A percentile compares a stretch with the other conserved stretches of the same genome.
Evolutionary conservation across 2,888 invertebrate species (phyloP).

Genomic region (Ochropleura leucogaster): DNA sequence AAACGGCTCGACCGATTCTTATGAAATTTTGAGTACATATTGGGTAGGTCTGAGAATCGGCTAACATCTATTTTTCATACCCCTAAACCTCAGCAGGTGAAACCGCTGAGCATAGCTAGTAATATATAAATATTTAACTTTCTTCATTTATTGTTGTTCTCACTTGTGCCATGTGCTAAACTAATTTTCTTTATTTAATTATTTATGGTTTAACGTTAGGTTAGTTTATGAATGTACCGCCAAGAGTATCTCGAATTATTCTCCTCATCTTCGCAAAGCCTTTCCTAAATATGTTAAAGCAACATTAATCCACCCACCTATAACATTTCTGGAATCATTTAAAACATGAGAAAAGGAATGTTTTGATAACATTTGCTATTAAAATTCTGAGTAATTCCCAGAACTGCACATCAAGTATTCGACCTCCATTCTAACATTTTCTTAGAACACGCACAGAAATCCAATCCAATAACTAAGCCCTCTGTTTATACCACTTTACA

Average conservation of each 20-base stretch:
- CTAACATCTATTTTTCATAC: too few relatives aligned
- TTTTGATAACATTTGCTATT: background rate
- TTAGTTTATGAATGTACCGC: too few relatives aligned
- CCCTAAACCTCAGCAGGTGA: too few relatives aligned
- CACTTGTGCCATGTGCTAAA: too few relatives aligned
- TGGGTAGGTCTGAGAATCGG: too few relatives aligned
- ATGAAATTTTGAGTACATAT: too few relatives aligned
- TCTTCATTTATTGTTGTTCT: too few relatives aligned
- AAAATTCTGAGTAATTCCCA: background rate
- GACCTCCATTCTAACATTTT: background rate
- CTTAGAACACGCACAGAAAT: constrained; percentile 3
- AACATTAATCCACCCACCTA: background rate
- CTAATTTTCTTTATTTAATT: too few relatives aligned
- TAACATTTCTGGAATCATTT: background rate
- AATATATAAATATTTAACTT: too few relatives aligned
- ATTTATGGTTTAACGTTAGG: too few relatives aligned
- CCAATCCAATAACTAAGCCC: constrained; percentile 2
- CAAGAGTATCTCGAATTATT: background rate
- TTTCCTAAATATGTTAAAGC: background rate
- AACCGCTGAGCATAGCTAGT: too few relatives aligned
- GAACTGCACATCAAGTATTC: background rate
- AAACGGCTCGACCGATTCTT: too few relatives aligned
- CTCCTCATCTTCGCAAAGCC: background rate
- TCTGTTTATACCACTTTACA: constrained; percentile 13
- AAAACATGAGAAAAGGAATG: background rate